Conservation (phyloP, 2,888 invertebrate genomes). For the Cephus rjabovi region DNA sequence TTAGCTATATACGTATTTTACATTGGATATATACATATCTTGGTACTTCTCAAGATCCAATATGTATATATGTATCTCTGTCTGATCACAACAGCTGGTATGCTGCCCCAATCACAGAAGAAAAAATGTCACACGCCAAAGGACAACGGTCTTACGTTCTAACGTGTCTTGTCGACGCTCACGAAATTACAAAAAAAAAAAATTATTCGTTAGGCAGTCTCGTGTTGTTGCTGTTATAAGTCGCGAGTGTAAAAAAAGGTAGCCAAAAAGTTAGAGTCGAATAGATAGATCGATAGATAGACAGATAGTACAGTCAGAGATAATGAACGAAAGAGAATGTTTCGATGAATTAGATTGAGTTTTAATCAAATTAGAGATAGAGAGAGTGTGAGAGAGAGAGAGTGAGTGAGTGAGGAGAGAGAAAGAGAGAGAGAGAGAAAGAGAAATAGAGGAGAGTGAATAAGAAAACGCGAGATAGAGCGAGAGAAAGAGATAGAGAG, state of each 20-base stretch:
- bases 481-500: constrained; percentile 27
- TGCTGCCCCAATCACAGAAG: constrained; percentile 89
- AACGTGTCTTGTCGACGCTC: constrained; percentile 45
- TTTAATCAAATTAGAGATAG: not conserved
- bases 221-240: constrained; percentile 22
- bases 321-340: constrained; percentile 19
- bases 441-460: not conserved
- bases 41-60: constrained; percentile 32
- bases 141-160: constrained; percentile 62
- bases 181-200: constrained; percentile 40
- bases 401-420: not conserved
- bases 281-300: constrained; percentile 19
- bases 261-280: constrained; percentile 14
- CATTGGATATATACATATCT: constrained; percentile 20
- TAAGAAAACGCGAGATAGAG: constrained; percentile 14
- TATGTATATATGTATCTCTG: constrained; percentile 56
- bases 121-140: constrained; percentile 84
- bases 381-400: constrained; percentile 8
- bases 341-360: no score
- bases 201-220: constrained; percentile 34
- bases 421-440: constrained; percentile 21
- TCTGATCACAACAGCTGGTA: constrained; percentile 69
- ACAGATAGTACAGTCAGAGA: constrained; percentile 18
- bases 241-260: constrained; percentile 12
- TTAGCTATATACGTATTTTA: constrained; percentile 31